These are phyloP conservation scores for Ormyrus thymus DNA, from an alignment of 2,888 invertebrate genomes.

Conservation along the genomic window DNA sequence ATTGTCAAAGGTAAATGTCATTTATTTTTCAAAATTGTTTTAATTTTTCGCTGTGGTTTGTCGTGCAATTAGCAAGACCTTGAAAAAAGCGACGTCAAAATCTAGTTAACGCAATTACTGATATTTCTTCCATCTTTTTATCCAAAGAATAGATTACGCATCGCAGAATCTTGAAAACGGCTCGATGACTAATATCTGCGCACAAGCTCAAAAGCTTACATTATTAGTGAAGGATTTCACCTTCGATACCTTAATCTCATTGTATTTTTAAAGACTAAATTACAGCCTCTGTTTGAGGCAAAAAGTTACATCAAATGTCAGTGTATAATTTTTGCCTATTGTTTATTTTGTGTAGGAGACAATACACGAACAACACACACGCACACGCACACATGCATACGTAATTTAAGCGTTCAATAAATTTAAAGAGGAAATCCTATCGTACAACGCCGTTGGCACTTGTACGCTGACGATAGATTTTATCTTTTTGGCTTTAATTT, in stretches of 20 bases:
- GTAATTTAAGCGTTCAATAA: not conserved
- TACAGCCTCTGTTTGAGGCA: slow-evolving; percentile 16
- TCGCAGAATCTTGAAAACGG: slow-evolving; percentile 26
- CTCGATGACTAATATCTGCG: slow-evolving; percentile 20
- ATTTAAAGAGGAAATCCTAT: slow-evolving; percentile 5
- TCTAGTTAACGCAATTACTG: slow-evolving; percentile 18
- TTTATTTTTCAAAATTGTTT: not conserved
- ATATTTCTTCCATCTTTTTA: slow-evolving; percentile 8
- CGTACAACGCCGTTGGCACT: slow-evolving; percentile 31
- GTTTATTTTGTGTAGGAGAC: not conserved
- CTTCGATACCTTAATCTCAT: not conserved
- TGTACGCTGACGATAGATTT: slow-evolving; percentile 27
- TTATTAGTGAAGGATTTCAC: not conserved
- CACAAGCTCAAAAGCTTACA: slow-evolving; percentile 18
- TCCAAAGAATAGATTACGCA: slow-evolving; percentile 6
- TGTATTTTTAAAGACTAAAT: slow-evolving; percentile 10
- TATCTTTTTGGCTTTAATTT: slow-evolving; percentile 16
- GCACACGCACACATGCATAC: slow-evolving; percentile 13
- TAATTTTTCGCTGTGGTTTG: not conserved
- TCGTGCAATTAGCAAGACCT: not conserved
- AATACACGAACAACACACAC: slow-evolving; percentile 42
- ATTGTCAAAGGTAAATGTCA: slow-evolving; percentile 8
- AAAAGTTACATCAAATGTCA: slow-evolving; percentile 7
- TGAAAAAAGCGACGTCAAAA: slow-evolving; percentile 7
- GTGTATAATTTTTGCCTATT: slow-evolving; percentile 9